Conservation (phyloP, 2,113 vertebrate genomes). For the Cochlearius cochlearius region DNA sequence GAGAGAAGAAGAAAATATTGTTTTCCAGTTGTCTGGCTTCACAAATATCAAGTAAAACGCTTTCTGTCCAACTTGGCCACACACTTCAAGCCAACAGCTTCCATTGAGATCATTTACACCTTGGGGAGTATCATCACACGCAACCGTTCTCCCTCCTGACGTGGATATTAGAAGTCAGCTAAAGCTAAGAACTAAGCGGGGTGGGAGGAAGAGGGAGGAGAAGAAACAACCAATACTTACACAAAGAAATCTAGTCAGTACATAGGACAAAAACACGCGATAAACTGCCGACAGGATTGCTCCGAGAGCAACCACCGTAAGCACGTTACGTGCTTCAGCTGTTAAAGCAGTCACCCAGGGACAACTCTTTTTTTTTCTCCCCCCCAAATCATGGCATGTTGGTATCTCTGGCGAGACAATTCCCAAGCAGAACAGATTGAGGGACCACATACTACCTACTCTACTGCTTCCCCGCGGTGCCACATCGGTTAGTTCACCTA, state of each 20-base stretch:
- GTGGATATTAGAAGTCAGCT: not conserved
- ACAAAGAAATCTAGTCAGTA: not conserved
- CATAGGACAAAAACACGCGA: rapidly evolving
- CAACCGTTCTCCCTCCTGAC: not conserved
- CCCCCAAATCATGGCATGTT: not conserved
- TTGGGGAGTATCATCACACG: not conserved
- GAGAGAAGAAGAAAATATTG: not conserved
- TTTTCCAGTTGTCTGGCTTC: not conserved
- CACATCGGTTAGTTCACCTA: not conserved
- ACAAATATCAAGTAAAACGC: not conserved
- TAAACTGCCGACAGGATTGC: not conserved
- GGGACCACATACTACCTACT: too few relatives aligned
- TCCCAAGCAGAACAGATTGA: not conserved
- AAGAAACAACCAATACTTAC: not conserved
- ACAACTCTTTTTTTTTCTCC: not conserved
- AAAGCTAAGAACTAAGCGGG: not conserved
- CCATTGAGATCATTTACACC: not conserved
- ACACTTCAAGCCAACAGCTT: not conserved
- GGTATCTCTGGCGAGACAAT: rapidly evolving
- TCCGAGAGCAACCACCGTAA: not conserved
- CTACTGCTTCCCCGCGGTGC: not conserved
- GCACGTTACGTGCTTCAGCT: not conserved
- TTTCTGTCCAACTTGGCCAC: not conserved
- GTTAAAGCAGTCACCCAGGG: too few relatives aligned
- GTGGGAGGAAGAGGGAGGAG: too few relatives aligned